Conservation (phyloP, 2,888 invertebrate genomes). For the Noctua comes region DNA sequence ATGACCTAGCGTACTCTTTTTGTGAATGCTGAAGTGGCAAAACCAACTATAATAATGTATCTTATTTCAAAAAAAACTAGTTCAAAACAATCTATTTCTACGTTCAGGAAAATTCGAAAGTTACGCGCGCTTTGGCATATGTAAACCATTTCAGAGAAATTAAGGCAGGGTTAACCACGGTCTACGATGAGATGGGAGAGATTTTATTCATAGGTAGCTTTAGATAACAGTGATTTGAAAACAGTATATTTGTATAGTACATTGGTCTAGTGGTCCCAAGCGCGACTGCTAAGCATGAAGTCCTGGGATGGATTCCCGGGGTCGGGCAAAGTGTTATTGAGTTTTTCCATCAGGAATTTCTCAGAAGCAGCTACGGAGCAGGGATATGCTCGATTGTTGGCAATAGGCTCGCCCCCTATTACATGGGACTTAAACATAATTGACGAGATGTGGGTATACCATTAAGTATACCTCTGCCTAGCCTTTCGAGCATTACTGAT, state of each 20-base stretch:
- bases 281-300: too few relatives aligned
- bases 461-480: too few relatives aligned
- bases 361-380: too few relatives aligned
- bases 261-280: too few relatives aligned
- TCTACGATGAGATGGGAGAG: background rate
- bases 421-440: too few relatives aligned
- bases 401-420: too few relatives aligned
- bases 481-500: too few relatives aligned
- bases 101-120: background rate
- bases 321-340: too few relatives aligned
- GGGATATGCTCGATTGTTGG: too few relatives aligned
- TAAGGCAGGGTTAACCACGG: background rate
- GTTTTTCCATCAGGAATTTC: too few relatives aligned
- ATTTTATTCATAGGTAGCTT: background rate
- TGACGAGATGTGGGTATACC: too few relatives aligned
- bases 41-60: background rate
- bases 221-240: background rate
- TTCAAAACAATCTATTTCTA: background rate
- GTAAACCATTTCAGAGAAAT: background rate
- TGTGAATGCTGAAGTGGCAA: conserved; percentile 3
- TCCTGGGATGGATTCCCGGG: too few relatives aligned
- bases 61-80: background rate
- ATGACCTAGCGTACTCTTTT: background rate
- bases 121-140: background rate
- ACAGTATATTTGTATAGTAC: background rate